phyloP scores from a whole-genome alignment of 2,888 invertebrate species.

The Osmoderma eremita region DNA sequence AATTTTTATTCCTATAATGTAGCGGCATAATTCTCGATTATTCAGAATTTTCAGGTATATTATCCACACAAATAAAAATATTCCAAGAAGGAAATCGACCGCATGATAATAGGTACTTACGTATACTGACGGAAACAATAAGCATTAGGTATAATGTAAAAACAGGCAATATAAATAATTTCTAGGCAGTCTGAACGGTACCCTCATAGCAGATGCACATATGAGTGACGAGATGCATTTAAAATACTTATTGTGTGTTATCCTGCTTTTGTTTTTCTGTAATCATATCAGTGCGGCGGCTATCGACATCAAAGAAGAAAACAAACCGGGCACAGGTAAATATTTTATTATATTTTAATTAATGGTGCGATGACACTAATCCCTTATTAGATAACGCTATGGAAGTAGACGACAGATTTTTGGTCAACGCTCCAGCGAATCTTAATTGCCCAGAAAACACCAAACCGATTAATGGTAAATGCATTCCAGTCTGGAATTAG shows the following conservation, averaged over 20 bases:
- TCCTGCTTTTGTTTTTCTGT: not conserved
- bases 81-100: too few species aligned
- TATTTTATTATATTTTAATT: not conserved
- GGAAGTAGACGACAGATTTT: conserved; percentile 10
- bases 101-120: too few species aligned
- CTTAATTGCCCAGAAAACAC: not conserved
- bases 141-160: too few species aligned
- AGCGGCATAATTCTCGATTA: too few species aligned
- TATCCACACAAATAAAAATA: too few species aligned
- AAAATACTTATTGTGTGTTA: not conserved
- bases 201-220: conserved; percentile 5
- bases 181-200: not conserved
- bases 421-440: conserved; percentile 17
- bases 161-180: too few species aligned
- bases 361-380: too few species aligned
- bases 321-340: not conserved
- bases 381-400: not conserved
- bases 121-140: too few species aligned
- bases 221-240: not conserved
- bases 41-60: too few species aligned
- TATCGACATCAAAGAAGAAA: not conserved
- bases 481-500: not conserved
- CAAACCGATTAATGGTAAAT: conserved; percentile 13
- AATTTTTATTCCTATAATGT: too few species aligned
- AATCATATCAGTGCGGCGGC: not conserved